A percentile compares a stretch with the other conserved stretches of the same genome.
Evolutionary conservation across 2,888 invertebrate genomes (phyloP).

Genomic region (Brassicogethes aeneus): DNA sequence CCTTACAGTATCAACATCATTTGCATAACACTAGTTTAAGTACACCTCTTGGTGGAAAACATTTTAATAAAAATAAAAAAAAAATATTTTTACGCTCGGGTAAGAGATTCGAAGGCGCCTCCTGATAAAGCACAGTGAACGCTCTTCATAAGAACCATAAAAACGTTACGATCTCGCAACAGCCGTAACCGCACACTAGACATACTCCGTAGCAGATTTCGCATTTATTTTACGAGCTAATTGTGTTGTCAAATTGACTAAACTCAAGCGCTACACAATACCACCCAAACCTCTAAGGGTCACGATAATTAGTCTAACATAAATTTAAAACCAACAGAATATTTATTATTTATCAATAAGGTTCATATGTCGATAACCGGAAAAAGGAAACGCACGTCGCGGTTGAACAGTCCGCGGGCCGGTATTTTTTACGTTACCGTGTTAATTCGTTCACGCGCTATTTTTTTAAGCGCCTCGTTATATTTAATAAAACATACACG

Average conservation of each 20-base stretch:
- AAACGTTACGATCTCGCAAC: conserved; percentile 39
- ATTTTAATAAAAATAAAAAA: too few relatives aligned
- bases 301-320: too few relatives aligned
- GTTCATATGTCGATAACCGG: conserved; percentile 29
- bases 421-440: conserved; percentile 21
- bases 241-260: conserved; percentile 38
- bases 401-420: conserved; percentile 24
- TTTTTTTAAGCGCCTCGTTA: conserved; percentile 28
- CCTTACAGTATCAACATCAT: conserved; percentile 6
- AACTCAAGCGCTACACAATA: conserved; percentile 27
- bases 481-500: conserved; percentile 31
- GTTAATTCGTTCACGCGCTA: conserved; percentile 27
- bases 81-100: too few relatives aligned
- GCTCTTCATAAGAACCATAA: conserved; percentile 35
- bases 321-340: too few relatives aligned
- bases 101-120: too few relatives aligned
- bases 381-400: conserved; percentile 29
- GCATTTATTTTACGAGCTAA: conserved; percentile 38
- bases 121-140: conserved; percentile 1
- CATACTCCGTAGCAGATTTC: conserved; percentile 37
- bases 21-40: neutral
- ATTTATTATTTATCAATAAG: conserved; percentile 8
- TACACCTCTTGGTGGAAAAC: too few relatives aligned
- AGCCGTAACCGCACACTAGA: conserved; percentile 39
- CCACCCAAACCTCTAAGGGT: conserved; percentile 19